phyloP scores from a whole-genome alignment of 2,888 invertebrate species.

The Campaea margaritaria region DNA sequence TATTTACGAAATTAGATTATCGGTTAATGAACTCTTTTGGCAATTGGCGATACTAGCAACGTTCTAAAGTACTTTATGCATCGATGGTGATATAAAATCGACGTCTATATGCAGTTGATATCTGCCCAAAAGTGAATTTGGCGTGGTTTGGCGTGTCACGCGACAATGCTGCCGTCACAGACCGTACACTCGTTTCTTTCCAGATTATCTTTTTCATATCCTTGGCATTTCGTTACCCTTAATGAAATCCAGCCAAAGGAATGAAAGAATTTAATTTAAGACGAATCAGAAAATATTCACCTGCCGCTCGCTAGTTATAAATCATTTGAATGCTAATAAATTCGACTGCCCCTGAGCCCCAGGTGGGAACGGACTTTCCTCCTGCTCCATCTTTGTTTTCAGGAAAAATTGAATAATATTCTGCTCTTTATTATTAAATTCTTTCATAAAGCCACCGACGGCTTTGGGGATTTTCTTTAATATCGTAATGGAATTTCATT shows the following conservation, averaged over 20 bases:
- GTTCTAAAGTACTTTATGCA: too few relatives aligned
- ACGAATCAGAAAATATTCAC: slow-evolving; percentile 84
- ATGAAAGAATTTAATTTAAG: slow-evolving; percentile 85
- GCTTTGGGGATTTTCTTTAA: slow-evolving; percentile 78
- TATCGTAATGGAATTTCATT: slow-evolving; percentile 80
- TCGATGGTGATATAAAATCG: too few relatives aligned
- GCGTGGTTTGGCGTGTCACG: too few relatives aligned
- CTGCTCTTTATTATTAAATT: slow-evolving; percentile 81
- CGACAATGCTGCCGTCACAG: not conserved
- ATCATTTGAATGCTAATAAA: slow-evolving; percentile 86
- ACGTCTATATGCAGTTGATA: too few relatives aligned
- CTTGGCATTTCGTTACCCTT: slow-evolving; percentile 78
- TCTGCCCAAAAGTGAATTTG: too few relatives aligned
- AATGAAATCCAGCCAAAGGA: slow-evolving; percentile 84
- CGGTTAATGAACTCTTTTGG: too few relatives aligned
- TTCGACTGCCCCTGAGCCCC: slow-evolving; percentile 78
- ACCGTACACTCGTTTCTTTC: slow-evolving; percentile 38
- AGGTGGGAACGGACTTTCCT: slow-evolving; percentile 80
- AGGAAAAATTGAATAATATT: slow-evolving; percentile 80
- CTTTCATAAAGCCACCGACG: slow-evolving; percentile 76
- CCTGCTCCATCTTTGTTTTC: slow-evolving; percentile 79
- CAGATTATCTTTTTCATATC: slow-evolving; percentile 81
- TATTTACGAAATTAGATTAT: too few relatives aligned
- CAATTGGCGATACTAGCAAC: too few relatives aligned
- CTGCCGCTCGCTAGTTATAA: slow-evolving; percentile 84